Evolutionary conservation across 2,113 vertebrate genomes (phyloP).

Genomic region (Smithornis capensis): DNA sequence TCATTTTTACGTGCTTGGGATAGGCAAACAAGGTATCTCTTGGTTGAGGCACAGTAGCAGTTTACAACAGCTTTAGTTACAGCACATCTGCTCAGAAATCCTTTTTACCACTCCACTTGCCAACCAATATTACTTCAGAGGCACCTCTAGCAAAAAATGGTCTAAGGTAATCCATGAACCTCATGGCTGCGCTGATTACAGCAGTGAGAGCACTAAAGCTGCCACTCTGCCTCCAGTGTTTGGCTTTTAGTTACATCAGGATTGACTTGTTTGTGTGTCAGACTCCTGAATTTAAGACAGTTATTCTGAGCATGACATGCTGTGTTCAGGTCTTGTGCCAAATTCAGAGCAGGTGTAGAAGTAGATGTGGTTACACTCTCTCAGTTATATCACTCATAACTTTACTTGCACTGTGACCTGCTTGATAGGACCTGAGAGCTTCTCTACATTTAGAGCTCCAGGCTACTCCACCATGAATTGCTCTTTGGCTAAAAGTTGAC

Average conservation of each 20-base stretch:
- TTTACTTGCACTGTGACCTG: background rate
- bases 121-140: background rate
- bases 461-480: background rate
- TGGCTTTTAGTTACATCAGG: background rate
- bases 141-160: background rate
- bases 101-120: background rate
- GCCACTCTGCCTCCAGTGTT: background rate
- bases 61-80: background rate
- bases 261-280: background rate
- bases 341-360: background rate
- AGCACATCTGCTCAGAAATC: background rate
- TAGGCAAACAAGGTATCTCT: background rate
- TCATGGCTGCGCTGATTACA: background rate
- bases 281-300: background rate
- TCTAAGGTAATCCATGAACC: background rate
- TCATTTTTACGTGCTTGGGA: background rate
- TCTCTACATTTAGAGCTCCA: background rate
- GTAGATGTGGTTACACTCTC: accelerated
- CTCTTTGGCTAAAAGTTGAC: background rate
- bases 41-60: background rate
- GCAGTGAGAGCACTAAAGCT: background rate
- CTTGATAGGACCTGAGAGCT: background rate
- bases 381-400: background rate
- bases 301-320: background rate
- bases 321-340: background rate